A percentile compares a stretch with the other conserved stretches of the same genome.
Conservation (phyloP, 1,140 invertebrate genomes). For the Coptotermes formosanus region DNA sequence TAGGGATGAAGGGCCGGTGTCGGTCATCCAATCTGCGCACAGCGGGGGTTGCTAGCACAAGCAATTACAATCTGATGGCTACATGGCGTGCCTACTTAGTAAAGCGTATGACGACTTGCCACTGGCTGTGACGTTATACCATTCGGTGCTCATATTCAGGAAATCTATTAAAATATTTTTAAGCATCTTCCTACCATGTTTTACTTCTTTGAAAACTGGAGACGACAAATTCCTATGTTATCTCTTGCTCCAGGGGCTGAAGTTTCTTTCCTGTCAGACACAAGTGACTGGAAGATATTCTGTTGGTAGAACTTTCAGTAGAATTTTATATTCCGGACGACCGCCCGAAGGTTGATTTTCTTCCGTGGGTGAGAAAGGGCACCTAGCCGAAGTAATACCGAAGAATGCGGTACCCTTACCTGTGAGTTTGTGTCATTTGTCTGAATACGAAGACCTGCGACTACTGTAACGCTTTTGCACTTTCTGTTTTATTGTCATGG, state of each 20-base stretch:
- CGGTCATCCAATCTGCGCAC: constrained; percentile 16
- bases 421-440: background rate
- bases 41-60: background rate
- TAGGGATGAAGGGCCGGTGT: constrained; percentile 15
- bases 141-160: background rate
- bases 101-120: no score
- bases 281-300: background rate
- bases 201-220: background rate
- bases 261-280: background rate
- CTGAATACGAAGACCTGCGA: background rate
- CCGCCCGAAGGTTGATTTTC: background rate
- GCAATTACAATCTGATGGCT: constrained; percentile 11
- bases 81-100: no score
- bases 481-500: no score
- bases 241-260: background rate
- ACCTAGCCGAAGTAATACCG: no score
- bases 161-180: constrained; percentile 2
- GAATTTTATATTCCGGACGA: background rate
- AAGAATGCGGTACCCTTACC: background rate
- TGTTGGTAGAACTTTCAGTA: background rate
- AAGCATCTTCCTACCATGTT: background rate
- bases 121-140: background rate
- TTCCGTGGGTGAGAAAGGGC: background rate
- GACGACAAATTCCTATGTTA: background rate
- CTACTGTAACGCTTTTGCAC: no score